Conservation (phyloP, 30 jellyfish, hydroid and myxozoan species). For the Calvadosia cruxmelitensis region DNA sequence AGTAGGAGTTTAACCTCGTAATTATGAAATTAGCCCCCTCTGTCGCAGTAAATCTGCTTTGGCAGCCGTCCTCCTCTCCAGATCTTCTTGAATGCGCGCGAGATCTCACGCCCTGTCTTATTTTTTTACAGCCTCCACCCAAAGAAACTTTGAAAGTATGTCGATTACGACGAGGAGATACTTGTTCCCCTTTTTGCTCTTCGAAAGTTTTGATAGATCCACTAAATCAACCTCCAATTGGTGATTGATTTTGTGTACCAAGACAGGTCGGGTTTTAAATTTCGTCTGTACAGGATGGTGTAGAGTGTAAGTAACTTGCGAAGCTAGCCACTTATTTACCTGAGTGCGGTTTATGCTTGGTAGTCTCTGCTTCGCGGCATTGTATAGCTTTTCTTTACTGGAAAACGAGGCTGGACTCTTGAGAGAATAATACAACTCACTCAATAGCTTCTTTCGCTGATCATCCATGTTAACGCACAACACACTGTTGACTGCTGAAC, state of each 20-base stretch:
- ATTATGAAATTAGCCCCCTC: conserved; percentile 21
- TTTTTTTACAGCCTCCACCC: conserved; percentile 31
- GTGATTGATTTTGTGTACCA: conserved; percentile 19
- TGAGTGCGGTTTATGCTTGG: conserved; percentile 10
- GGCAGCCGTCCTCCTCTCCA: conserved; percentile 19
- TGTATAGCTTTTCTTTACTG: neutral
- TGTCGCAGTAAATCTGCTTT: conserved; percentile 7
- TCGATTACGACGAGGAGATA: conserved; percentile 20
- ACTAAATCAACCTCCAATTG: conserved; percentile 24
- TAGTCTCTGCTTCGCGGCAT: conserved; percentile 15
- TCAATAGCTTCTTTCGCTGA: neutral
- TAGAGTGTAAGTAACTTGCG: conserved; percentile 12
- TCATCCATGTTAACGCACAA: too few species aligned
- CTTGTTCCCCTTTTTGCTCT: conserved; percentile 16
- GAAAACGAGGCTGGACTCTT: neutral
- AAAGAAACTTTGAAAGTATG: conserved; percentile 24
- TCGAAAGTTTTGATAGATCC: conserved; percentile 9
- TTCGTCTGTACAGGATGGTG: conserved; percentile 29
- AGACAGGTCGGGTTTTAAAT: conserved; percentile 19
- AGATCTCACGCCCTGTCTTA: conserved; percentile 6
- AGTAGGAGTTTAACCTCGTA: neutral
- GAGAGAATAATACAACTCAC: neutral
- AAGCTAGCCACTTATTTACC: conserved; percentile 12
- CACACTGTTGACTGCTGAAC: too few species aligned
- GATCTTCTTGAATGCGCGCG: conserved; percentile 8